Base-by-base conservation (phyloP, 2,888 invertebrate genomes). In the Hyles lineata region DNA sequence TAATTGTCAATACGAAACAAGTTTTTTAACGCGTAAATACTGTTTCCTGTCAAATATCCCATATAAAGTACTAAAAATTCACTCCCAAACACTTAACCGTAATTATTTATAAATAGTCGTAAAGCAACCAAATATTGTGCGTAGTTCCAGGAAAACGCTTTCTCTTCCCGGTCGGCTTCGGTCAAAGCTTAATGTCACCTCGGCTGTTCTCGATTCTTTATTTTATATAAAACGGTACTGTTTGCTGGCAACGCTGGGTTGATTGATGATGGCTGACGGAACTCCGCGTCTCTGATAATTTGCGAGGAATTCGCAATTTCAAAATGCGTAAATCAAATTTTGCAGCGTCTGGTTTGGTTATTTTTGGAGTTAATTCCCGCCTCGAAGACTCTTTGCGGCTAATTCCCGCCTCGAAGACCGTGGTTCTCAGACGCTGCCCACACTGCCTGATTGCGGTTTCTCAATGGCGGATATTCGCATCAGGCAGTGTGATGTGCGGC, bases 71-170 rank as follows among this genome's bases (percentile, higher is more conserved):
- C 23, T 61, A 60, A 58, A 70, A 29, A 70, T 59, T 21, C 19
- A 23, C 58, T 58, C 29, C 3, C 50, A 25, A 67, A 60, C 43
- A 71, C 25, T 32, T 19, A 35, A 43, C 43, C 21, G 61, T 71
- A 71, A 67, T 63, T 63, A 62, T 32, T 67, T 67, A 67, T 23
- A 50, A 67, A 67, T 67, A 67, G 70, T 73, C 59, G 29, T 63
- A 69, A 61, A 59, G 67, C 71, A 69, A 67, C 60, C 67, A 59
- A 73, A 73, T 71, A 59, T 50, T 83, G 82, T 85, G 86, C 87
- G 85, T 82, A 86, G 90, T 90, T 90, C 86, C 82, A 87, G 92
- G 92, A 93, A 87, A 86, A 84, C 83, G 92, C 93, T 92, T 92
- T 92, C 92, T 90, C 92, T 83, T 77, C 83, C 81, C 85, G 82